Evolutionary conservation across 2,797 vertebrate species (phyloP).

Genomic region (Acanthiza pusilla): DNA sequence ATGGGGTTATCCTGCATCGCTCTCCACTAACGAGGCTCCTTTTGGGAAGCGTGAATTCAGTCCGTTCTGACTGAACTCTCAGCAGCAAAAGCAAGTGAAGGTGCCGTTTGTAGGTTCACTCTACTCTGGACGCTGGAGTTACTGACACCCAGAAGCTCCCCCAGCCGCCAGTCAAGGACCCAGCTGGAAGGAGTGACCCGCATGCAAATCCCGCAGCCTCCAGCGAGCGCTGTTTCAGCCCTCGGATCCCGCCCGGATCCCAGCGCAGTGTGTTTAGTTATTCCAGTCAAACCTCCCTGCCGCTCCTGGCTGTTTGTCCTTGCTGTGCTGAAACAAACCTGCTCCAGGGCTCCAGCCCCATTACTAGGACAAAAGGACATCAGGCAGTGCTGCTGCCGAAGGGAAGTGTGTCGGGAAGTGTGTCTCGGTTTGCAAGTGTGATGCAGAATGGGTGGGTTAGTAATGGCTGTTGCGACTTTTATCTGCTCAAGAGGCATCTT

Average conservation of each 20-base stretch:
- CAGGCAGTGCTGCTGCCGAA: background rate
- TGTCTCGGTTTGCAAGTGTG: background rate
- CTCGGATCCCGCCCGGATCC: background rate
- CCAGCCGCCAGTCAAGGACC: background rate
- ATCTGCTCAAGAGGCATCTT: background rate
- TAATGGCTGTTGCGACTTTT: background rate
- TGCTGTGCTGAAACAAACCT: constrained; percentile 41
- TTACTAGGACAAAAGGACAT: constrained; percentile 26
- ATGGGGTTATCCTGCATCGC: accelerated
- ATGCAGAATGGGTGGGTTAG: background rate
- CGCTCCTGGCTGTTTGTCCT: constrained; percentile 8
- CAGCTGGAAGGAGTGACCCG: background rate
- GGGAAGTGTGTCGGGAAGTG: background rate
- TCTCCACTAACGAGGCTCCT: background rate
- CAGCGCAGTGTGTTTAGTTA: constrained; percentile 5
- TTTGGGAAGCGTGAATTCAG: background rate
- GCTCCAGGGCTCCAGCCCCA: background rate
- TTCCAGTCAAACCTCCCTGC: constrained; percentile 37
- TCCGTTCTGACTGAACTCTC: accelerated
- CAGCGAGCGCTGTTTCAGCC: background rate
- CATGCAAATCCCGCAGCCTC: background rate
- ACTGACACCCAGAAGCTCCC: background rate
- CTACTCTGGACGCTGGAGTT: background rate
- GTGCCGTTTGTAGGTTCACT: background rate
- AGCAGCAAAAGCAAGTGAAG: background rate